These are phyloP conservation scores for Acanthopagrus latus DNA, from an alignment of 2,797 vertebrate species.

Conservation along the genomic window DNA sequence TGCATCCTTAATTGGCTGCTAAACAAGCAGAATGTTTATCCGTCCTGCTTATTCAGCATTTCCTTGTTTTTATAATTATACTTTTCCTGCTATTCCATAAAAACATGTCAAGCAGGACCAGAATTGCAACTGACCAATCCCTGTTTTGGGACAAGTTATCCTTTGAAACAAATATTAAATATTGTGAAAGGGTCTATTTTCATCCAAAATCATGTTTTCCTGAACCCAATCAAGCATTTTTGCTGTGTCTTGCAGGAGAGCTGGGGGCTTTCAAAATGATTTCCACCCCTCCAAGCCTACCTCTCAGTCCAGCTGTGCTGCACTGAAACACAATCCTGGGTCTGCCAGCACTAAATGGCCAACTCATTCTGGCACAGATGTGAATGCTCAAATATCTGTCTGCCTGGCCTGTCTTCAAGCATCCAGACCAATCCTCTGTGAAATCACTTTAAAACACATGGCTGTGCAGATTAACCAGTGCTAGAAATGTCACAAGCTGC, in stretches of 20 bases:
- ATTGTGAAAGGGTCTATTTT: too few species aligned
- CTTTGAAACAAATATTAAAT: too few species aligned
- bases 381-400: constrained; percentile 62
- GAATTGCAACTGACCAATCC: too few species aligned
- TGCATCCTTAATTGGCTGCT: constrained; percentile 27
- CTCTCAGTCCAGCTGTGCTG: constrained; percentile 74
- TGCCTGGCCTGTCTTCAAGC: constrained; percentile 47
- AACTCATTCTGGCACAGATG: constrained; percentile 66
- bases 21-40: constrained; percentile 8
- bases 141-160: too few species aligned
- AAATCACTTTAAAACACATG: constrained; percentile 55
- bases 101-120: not conserved
- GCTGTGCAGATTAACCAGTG: not conserved
- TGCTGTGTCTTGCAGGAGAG: constrained; percentile 25
- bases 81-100: not conserved
- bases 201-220: too few species aligned
- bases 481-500: not conserved
- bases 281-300: constrained; percentile 32
- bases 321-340: constrained; percentile 70
- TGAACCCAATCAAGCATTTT: too few species aligned
- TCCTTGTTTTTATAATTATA: not conserved
- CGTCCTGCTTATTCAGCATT: not conserved
- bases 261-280: constrained; percentile 50
- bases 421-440: constrained; percentile 48
- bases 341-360: constrained; percentile 49